Evolutionary conservation across 2,888 invertebrate genomes (phyloP), one percentile per base, ranked within the genome.

Genomic region (Graphium colonna): DNA sequence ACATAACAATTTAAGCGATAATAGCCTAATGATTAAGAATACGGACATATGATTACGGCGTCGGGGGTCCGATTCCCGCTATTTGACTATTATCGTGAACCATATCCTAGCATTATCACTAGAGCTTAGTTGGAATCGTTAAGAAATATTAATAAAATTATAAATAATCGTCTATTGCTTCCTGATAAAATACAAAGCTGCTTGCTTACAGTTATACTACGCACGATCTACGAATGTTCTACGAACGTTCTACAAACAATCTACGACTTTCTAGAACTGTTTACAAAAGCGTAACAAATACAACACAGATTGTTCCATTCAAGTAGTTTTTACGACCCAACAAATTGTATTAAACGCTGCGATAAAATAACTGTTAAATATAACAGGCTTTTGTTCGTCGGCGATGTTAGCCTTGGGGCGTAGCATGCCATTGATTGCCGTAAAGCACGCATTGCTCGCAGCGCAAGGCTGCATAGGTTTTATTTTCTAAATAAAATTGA

Each of bases 371-470:
- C 16, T 45, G 3, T 1, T 18, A 44, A 51, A 45, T 3, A 45
- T 38, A 51, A 45, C 51, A 36, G 38, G 40, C 31, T 15, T 38
- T 7, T 38, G 43, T 50, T 42, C 16, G 15, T 36, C 17, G 21
- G 21, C 43, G 42, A 49, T 42, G 26, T 26, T 18, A 41, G n/a
- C 51, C 51, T 44, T 51, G 51, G 15, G 15, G 44, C n/a, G 16
- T 46, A 10, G 44, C 39, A 16, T 28, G 39, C 39, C 44, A 26
- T 48, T n/a, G 9, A 47, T 51, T 51, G 26, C 33, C 47, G 13
- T 31, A 15, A 17, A 42, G 42, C 46, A 48, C 48, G 47, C 52
- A 48, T 42, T 31, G 12, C 28, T 26, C 8, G 26, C 12, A 5
- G 38, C n/a, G n/a, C n/a, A n/a, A n/a, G n/a, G n/a, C n/a, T n/a